Base-by-base conservation (phyloP, 2,113 vertebrate genomes). In the Montifringilla adamsi region DNA sequence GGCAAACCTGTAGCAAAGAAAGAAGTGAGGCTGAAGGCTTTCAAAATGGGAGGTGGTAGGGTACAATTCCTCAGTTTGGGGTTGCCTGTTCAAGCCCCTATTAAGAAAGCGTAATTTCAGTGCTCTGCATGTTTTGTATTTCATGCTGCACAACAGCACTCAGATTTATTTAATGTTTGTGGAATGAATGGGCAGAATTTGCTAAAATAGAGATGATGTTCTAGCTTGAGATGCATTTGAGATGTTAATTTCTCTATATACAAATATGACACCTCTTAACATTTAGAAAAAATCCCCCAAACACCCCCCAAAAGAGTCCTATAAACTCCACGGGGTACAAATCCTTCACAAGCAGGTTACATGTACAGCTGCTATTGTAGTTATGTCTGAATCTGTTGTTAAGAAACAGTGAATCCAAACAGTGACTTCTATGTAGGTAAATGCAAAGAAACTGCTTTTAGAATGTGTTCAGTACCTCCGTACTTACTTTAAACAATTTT, bases 211-310 rank as follows among this genome's bases (percentile, higher is more conserved):
- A 39, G 22, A 30, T 52, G 6, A 7, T 72, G 2, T 39, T 88
- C 14, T 41, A 55, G 12, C 7, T 58, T 69, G 47, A 37, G 23
- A 37, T 37, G 6, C 22, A 39, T 68, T 82, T 76, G 35, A 69
- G 13, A 6, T 59, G 12, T 44, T 53, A 17, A 46, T 63, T 90
- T 58, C 4, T 63, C 49, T 55, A 3, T 30, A 31, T 19, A 49
- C 1, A 75, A 80, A 72, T 0, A 0, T 28, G 10, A 37, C 2
- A 37, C 4, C 13, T 67, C 11, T 84, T 52, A 62, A 41, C 1
- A 35, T 33, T 69, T 44, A 44, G 7, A 43, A 64, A 37, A 55
- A 21, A 26, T 46, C 3, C 12, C 15, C 13, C 14, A 31, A 37
- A 13, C 10, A 23, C 44, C 9, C 2, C 17, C 11, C 11, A 13